Percentiles rank a stretch among this genome's conserved stretches.
Conservation (phyloP, 2,113 vertebrate genomes). For the Pollimyrus isidori region DNA sequence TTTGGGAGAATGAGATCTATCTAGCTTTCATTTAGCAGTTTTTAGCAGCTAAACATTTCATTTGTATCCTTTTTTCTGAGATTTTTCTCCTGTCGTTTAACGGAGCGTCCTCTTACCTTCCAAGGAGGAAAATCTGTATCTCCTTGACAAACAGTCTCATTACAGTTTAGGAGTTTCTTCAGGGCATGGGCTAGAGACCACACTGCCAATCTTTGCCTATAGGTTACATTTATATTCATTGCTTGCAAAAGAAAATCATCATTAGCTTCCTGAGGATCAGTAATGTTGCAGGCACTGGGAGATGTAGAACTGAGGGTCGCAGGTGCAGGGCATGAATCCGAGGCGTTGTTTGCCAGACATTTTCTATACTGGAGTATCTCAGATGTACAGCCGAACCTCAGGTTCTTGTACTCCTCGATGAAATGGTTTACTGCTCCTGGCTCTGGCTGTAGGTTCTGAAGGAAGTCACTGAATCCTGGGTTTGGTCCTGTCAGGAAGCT, state of each 20-base stretch:
- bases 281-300: constrained; percentile 23
- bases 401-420: constrained; percentile 52
- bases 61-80: not conserved
- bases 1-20: not conserved
- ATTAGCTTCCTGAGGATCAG: constrained; percentile 37
- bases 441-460: constrained; percentile 38
- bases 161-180: constrained; percentile 43
- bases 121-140: constrained; percentile 47
- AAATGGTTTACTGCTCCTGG: constrained; percentile 46
- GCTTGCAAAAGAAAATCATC: constrained; percentile 37
- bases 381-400: constrained; percentile 43
- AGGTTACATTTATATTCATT: constrained; percentile 29
- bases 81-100: not conserved
- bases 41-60: not conserved
- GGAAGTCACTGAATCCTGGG: constrained; percentile 44
- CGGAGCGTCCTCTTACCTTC: constrained; percentile 40
- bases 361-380: constrained; percentile 27
- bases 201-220: constrained; percentile 36
- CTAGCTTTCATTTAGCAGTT: not conserved
- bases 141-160: constrained; percentile 40
- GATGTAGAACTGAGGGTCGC: constrained; percentile 24
- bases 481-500: constrained; percentile 38
- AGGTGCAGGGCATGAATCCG: constrained; percentile 19
- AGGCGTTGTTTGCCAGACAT: constrained; percentile 25
- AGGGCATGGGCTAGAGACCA: constrained; percentile 49